These are phyloP conservation scores for Brenthis ino DNA, from an alignment of 2,888 invertebrate species.

Conservation along the genomic window DNA sequence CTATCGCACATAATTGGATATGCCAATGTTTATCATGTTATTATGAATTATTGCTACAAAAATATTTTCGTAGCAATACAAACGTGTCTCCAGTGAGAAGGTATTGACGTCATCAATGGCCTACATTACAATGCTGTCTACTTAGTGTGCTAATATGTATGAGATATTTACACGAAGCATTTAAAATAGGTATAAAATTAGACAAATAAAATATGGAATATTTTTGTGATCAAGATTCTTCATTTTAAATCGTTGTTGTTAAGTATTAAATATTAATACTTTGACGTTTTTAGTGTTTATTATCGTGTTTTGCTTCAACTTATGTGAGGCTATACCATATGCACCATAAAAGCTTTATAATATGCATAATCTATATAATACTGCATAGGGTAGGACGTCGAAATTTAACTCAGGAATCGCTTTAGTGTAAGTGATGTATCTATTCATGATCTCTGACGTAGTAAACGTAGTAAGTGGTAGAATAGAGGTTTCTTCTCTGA, in stretches of 20 bases:
- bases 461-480: too few relatives aligned
- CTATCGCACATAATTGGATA: conserved; percentile 2
- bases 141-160: conserved; percentile 27
- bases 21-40: conserved; percentile 6
- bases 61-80: conserved; percentile 31
- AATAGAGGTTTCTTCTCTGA: too few relatives aligned
- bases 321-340: too few relatives aligned
- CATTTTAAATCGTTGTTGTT: not conserved
- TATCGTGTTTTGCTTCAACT: too few relatives aligned
- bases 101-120: conserved; percentile 50
- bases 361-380: too few relatives aligned
- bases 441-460: too few relatives aligned
- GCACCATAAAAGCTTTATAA: too few relatives aligned
- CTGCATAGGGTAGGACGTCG: too few relatives aligned
- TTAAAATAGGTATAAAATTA: conserved; percentile 7
- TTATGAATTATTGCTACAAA: conserved; percentile 22
- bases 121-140: conserved; percentile 45
- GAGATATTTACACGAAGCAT: conserved; percentile 25
- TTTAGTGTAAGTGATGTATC: too few relatives aligned
- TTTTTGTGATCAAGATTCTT: not conserved
- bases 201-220: not conserved
- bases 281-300: too few relatives aligned
- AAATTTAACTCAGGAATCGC: too few relatives aligned
- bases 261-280: too few relatives aligned
- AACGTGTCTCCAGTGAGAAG: conserved; percentile 25